Evolutionary conservation across 2,888 invertebrate genomes (phyloP).

Genomic region (Parasteatoda lunata): DNA sequence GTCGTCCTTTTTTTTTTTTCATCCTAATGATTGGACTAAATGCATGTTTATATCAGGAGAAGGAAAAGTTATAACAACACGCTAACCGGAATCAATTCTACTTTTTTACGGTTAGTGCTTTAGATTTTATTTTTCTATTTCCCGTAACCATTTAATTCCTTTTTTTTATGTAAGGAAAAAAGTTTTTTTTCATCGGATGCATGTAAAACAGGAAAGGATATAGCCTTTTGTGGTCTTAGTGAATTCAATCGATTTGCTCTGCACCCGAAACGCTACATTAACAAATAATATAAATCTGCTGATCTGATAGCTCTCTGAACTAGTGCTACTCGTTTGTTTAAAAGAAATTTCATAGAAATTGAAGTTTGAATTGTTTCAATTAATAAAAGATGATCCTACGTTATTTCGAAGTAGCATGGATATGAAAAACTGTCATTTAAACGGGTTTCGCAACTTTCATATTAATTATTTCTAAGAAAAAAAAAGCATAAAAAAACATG

Average conservation of each 20-base stretch:
- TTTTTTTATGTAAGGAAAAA: not conserved
- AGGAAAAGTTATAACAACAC: slow-evolving; percentile 29
- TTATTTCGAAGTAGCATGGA: no score
- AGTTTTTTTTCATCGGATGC: not conserved
- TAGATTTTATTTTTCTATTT: slow-evolving; percentile 1
- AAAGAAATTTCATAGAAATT: no score
- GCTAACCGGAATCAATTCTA: slow-evolving; percentile 21
- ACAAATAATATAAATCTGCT: no score
- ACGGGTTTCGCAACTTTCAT: no score
- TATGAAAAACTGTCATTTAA: no score
- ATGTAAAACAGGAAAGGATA: slow-evolving; percentile 11
- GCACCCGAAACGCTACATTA: no score
- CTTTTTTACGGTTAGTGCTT: not conserved
- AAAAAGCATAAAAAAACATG: no score
- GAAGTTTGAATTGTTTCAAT: no score
- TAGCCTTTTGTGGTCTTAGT: slow-evolving; percentile 25
- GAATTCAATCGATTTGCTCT: not conserved
- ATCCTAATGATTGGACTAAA: slow-evolving; percentile 15
- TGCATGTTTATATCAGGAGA: slow-evolving; percentile 1
- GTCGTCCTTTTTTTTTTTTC: slow-evolving; percentile 13
- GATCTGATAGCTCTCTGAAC: no score
- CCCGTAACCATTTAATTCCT: not conserved
- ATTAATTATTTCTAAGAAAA: no score
- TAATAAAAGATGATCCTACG: no score
- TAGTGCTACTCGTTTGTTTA: no score